Evolutionary conservation across 2,113 vertebrate genomes (phyloP).

Genomic region (Phrynosoma blainvillii): DNA sequence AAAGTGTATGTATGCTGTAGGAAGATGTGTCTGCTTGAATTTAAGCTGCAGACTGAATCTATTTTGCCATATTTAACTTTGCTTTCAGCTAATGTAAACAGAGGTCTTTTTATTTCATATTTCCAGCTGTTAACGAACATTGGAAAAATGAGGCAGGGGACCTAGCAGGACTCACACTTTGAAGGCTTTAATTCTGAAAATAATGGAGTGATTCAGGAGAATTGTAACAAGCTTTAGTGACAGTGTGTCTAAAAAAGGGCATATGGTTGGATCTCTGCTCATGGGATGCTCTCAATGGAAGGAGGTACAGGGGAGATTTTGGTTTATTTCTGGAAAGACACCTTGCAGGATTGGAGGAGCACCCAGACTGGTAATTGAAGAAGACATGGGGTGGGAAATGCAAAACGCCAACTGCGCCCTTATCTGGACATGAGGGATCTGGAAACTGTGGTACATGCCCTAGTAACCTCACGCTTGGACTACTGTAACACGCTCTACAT

Average conservation of each 20-base stretch:
- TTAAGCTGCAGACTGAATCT: neutral
- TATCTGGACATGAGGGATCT: too few species aligned
- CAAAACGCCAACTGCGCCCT: too few species aligned
- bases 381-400: neutral
- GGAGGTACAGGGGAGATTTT: neutral
- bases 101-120: slow-evolving; percentile 20
- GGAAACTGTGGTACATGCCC: too few species aligned
- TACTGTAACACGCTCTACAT: too few species aligned
- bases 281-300: neutral
- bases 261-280: neutral
- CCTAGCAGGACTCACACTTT: neutral
- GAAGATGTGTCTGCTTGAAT: neutral
- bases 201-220: neutral
- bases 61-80: neutral
- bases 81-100: neutral
- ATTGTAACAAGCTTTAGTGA: neutral
- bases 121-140: neutral
- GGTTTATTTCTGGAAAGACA: neutral
- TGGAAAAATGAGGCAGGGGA: slow-evolving; percentile 13
- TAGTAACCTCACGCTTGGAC: too few species aligned
- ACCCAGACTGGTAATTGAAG: neutral
- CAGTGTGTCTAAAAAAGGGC: neutral
- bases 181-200: neutral
- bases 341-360: too few species aligned
- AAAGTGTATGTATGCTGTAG: neutral